Percentiles rank a stretch among this genome's conserved stretches.
Conservation (phyloP, 1,140 invertebrate genomes). For the Drosophila triauraria region DNA sequence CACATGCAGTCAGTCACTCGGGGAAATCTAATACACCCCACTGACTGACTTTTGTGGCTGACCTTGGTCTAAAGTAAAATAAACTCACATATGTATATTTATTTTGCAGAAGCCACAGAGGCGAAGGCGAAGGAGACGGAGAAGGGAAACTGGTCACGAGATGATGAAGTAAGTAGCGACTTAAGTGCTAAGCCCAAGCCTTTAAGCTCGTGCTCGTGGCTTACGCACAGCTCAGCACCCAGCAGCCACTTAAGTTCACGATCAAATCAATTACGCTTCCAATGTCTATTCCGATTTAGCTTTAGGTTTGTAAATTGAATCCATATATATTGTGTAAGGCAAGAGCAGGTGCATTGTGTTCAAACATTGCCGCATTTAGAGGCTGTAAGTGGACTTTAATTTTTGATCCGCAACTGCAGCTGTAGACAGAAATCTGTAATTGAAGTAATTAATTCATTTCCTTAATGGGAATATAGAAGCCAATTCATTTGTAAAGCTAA, state of each 20-base stretch:
- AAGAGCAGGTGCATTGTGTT: slow-evolving; percentile 57
- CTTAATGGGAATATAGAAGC: not conserved
- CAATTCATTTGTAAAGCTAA: not conserved
- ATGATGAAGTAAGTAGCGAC: slow-evolving; percentile 64
- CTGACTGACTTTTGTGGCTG: slow-evolving; percentile 62
- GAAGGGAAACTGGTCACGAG: slow-evolving; percentile 30
- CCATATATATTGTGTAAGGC: not conserved
- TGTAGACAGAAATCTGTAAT: not conserved
- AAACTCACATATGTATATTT: slow-evolving; percentile 9
- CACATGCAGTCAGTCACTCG: slow-evolving; percentile 1
- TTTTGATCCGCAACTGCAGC: slow-evolving; percentile 22
- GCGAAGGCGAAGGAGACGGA: slow-evolving; percentile 23
- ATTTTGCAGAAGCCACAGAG: slow-evolving; percentile 38
- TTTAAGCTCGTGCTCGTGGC: slow-evolving; percentile 22
- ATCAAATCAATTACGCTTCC: slow-evolving; percentile 68
- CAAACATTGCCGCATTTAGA: slow-evolving; percentile 24
- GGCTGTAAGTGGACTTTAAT: slow-evolving; percentile 45
- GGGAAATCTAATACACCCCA: slow-evolving; percentile 64
- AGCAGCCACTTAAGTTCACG: slow-evolving; percentile 67
- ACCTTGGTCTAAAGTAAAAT: slow-evolving; percentile 70
- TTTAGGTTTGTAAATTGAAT: not conserved
- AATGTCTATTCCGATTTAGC: slow-evolving; percentile 30
- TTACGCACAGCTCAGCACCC: slow-evolving; percentile 35
- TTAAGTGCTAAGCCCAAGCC: slow-evolving; percentile 22
- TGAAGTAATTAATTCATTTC: not conserved